Percentiles rank a stretch among this genome's conserved stretches.
Evolutionary conservation across 2,113 vertebrate species (phyloP).

Genomic region (Macrotis lagotis): DNA sequence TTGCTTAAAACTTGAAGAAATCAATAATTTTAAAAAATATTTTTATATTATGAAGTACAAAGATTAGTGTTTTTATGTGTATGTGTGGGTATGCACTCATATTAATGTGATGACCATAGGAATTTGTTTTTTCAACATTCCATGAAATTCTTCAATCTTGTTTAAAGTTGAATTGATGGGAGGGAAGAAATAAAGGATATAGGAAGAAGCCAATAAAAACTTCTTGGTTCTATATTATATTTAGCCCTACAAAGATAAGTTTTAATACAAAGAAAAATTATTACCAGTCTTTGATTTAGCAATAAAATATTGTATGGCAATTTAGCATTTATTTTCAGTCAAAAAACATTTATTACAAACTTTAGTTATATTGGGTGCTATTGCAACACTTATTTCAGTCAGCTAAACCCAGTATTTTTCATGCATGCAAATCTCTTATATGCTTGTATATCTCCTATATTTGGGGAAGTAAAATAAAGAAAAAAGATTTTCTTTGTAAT

Average conservation of each 20-base stretch:
- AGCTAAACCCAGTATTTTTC: background rate
- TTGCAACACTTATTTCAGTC: background rate
- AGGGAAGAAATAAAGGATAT: conserved; percentile 38
- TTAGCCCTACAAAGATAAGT: background rate
- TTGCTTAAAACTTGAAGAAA: background rate
- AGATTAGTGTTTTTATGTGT: background rate
- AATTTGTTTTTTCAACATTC: conserved; percentile 56
- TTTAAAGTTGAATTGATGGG: conserved; percentile 37
- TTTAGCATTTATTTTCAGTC: background rate
- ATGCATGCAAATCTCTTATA: background rate
- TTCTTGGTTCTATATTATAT: conserved; percentile 15
- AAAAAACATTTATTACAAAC: background rate
- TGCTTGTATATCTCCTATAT: background rate
- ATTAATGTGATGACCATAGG: background rate
- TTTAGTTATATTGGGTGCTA: background rate
- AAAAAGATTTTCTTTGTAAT: background rate
- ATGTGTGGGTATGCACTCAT: background rate
- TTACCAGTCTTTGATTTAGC: background rate
- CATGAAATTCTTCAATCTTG: conserved; percentile 44
- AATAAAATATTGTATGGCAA: background rate
- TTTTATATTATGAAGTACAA: background rate
- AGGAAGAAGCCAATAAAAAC: conserved; percentile 24
- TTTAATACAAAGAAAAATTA: background rate
- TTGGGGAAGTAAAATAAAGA: background rate
- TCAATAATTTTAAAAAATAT: background rate